A percentile compares a stretch with the other conserved stretches of the same genome.
These are phyloP conservation scores for Leptonema lineaticorne DNA, from an alignment of 1,140 invertebrate species.

Conservation along the genomic window DNA sequence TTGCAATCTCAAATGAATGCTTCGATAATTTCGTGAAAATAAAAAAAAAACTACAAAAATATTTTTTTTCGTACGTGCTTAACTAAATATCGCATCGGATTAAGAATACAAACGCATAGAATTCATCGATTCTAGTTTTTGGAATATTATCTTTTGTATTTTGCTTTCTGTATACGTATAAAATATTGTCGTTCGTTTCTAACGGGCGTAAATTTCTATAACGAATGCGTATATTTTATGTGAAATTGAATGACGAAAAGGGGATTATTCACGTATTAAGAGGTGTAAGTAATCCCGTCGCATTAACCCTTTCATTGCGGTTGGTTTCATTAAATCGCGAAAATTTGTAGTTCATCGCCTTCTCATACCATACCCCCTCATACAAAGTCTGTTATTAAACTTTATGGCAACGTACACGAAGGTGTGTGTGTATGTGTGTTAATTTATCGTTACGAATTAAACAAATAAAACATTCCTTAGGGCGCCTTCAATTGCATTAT, in stretches of 20 bases:
- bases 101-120: conserved; percentile 1
- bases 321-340: background rate
- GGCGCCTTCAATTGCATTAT: background rate
- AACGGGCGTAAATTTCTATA: no score
- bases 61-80: background rate
- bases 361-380: no score
- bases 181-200: no score
- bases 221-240: no score
- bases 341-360: background rate
- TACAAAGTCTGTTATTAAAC: no score
- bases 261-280: background rate
- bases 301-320: background rate
- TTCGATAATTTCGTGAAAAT: no score
- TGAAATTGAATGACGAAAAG: background rate
- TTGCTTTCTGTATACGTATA: no score
- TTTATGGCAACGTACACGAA: no score
- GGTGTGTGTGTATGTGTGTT: background rate
- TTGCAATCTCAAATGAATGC: no score
- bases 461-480: background rate
- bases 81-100: background rate
- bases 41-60: no score
- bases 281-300: background rate
- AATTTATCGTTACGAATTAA: background rate
- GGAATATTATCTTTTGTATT: no score
- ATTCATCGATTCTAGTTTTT: background rate